Conservation (phyloP, 2,113 vertebrate species). For the Arizona elegans region DNA sequence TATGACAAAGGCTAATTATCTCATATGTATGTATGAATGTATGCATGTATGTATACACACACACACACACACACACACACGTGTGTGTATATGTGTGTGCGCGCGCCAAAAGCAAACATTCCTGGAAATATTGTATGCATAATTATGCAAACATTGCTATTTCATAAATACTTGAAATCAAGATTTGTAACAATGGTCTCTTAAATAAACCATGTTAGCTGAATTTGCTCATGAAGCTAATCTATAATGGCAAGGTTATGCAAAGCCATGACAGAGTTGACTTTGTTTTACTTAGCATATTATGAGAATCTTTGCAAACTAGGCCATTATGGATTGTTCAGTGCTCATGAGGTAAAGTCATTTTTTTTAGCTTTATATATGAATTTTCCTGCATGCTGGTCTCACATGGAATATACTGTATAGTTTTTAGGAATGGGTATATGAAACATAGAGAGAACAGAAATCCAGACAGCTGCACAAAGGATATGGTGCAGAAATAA, state of each 20-base stretch:
- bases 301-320: background rate
- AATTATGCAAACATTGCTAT: too few species aligned
- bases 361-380: too few species aligned
- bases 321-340: too few species aligned
- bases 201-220: too few species aligned
- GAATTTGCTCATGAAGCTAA: background rate
- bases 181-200: too few species aligned
- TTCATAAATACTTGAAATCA: too few species aligned
- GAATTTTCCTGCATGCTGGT: background rate
- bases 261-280: background rate
- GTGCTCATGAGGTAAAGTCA: too few species aligned
- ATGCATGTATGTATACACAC: background rate
- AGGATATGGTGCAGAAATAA: background rate
- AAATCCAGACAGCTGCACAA: background rate
- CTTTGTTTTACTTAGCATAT: background rate
- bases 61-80: background rate
- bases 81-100: rapidly evolving
- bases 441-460: background rate
- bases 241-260: background rate
- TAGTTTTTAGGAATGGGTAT: background rate
- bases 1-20: background rate
- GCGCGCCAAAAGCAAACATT: too few species aligned
- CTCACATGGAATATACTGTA: background rate
- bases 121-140: too few species aligned
- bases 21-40: too few species aligned